A percentile compares a stretch with the other conserved stretches of the same genome.
These are phyloP conservation scores for Setipinna tenuifilis DNA, from an alignment of 2,797 vertebrate species.

Conservation along the genomic window DNA sequence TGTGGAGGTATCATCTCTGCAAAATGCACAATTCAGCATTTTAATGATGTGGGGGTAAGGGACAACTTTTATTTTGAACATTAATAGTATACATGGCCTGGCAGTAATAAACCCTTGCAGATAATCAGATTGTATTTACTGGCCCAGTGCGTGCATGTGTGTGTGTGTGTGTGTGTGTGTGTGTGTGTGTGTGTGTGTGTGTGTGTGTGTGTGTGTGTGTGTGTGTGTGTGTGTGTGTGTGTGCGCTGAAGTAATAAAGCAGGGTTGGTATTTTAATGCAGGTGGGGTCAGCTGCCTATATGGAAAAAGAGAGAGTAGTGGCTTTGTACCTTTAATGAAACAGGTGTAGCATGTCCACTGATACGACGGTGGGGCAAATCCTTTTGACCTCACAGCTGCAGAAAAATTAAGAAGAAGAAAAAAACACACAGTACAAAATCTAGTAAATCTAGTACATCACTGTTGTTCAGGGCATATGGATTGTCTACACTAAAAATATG, in stretches of 20 bases:
- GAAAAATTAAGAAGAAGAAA: not conserved
- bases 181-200: not conserved
- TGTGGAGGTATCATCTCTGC: no score
- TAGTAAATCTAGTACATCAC: not conserved
- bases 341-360: not conserved
- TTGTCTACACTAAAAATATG: not conserved
- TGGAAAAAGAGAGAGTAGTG: not conserved
- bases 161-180: not conserved
- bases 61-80: no score
- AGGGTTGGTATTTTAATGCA: not conserved
- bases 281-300: not conserved
- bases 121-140: no score
- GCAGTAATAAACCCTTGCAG: no score
- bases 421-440: not conserved
- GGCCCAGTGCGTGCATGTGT: not conserved
- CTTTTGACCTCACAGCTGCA: conserved; percentile 12
- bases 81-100: no score
- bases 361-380: not conserved
- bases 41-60: no score
- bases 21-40: no score
- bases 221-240: not conserved
- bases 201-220: not conserved
- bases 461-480: not conserved
- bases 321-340: conserved; percentile 14
- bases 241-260: not conserved